Evolutionary conservation across 2,113 vertebrate genomes (phyloP).

Genomic region (Ammodytes marinus): DNA sequence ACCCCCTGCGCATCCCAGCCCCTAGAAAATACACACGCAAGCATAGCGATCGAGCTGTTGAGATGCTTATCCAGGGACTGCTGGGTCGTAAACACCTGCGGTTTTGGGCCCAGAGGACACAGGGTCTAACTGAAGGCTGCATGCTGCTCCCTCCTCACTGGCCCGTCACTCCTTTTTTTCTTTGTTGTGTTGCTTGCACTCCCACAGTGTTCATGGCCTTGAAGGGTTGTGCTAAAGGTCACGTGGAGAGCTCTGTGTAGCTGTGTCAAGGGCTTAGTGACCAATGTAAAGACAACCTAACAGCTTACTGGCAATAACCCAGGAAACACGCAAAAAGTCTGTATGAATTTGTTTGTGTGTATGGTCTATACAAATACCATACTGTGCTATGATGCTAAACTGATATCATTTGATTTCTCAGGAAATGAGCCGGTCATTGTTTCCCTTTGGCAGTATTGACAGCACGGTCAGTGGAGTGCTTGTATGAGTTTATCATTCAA

Average conservation of each 20-base stretch:
- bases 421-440: conserved; percentile 83
- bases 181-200: not conserved
- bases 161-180: conserved; percentile 8
- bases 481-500: conserved; percentile 2
- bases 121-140: conserved; percentile 19
- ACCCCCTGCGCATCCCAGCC: conserved; percentile 43
- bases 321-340: conserved; percentile 17
- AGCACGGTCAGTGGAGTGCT: conserved; percentile 83
- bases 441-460: conserved; percentile 85
- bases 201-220: conserved; percentile 52
- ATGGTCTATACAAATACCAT: not conserved
- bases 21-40: conserved; percentile 42
- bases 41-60: conserved; percentile 48
- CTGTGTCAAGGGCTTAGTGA: conserved; percentile 56
- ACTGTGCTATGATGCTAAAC: conserved; percentile 19
- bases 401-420: conserved; percentile 64
- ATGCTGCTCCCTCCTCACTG: conserved; percentile 9
- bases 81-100: conserved; percentile 73
- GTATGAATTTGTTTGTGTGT: not conserved
- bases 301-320: conserved; percentile 30
- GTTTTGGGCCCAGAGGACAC: conserved; percentile 41
- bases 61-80: conserved; percentile 55
- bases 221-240: conserved; percentile 17
- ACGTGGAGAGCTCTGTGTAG: conserved; percentile 17
- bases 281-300: conserved; percentile 43